Conservation (phyloP, 2,113 vertebrate genomes). For the Turdus rufiventris region DNA sequence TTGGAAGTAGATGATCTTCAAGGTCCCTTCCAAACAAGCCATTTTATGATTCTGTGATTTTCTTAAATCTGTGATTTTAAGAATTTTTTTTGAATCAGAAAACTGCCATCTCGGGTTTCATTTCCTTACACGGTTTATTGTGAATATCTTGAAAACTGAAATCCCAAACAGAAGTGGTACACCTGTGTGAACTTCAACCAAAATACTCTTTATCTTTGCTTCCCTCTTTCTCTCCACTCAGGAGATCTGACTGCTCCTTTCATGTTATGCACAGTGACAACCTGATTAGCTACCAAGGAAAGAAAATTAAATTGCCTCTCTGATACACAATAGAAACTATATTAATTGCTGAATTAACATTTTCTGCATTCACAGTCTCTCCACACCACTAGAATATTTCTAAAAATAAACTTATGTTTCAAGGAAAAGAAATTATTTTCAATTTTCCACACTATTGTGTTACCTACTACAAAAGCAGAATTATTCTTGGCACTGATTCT, state of each 20-base stretch:
- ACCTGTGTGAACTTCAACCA: background rate
- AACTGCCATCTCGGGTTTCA: accelerated
- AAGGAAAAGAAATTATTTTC: background rate
- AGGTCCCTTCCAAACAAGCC: background rate
- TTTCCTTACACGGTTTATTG: background rate
- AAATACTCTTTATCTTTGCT: background rate
- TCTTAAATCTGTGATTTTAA: too few species aligned
- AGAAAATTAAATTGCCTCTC: background rate
- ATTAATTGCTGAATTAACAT: background rate
- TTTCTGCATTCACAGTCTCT: background rate
- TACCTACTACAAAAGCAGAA: background rate
- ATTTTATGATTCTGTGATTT: background rate
- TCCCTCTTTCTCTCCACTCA: background rate
- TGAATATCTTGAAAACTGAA: background rate
- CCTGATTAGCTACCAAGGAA: background rate
- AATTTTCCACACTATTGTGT: background rate
- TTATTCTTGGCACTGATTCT: background rate
- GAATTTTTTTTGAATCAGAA: background rate
- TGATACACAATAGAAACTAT: background rate
- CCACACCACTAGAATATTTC: background rate
- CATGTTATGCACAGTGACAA: background rate
- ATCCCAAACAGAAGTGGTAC: background rate
- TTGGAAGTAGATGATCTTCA: background rate
- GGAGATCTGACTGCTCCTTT: background rate
- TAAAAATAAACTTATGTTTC: background rate